A percentile compares a stretch with the other conserved stretches of the same genome.
Evolutionary conservation across 1,140 invertebrate species (phyloP).

Genomic region (Lepidurus apus): DNA sequence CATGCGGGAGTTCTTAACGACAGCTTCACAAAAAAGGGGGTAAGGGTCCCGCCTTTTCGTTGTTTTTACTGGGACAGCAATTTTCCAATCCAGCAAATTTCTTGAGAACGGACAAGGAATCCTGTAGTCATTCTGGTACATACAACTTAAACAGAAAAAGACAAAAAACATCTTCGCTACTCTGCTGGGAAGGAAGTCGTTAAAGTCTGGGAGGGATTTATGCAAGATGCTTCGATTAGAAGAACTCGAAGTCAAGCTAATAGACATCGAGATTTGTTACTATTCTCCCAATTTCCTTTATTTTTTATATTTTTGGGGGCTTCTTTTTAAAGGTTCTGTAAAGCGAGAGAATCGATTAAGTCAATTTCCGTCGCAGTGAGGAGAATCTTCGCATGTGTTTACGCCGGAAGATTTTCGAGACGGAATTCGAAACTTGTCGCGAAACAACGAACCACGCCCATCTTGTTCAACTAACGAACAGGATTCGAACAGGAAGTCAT

Average conservation of each 20-base stretch:
- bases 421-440: background rate
- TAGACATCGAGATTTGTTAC: background rate
- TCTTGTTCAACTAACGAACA: constrained; percentile 1
- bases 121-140: background rate
- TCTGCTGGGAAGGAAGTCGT: background rate
- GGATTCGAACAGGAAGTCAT: constrained; percentile 13
- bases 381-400: background rate
- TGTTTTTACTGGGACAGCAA: background rate
- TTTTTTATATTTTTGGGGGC: background rate
- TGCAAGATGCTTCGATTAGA: background rate
- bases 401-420: background rate
- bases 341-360: background rate
- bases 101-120: constrained; percentile 10
- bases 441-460: background rate
- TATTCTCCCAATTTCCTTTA: background rate
- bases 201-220: background rate
- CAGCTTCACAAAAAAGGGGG: background rate
- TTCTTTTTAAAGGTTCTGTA: background rate
- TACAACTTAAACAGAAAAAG: background rate
- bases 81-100: constrained; percentile 20
- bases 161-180: background rate
- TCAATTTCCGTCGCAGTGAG: background rate
- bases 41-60: constrained; percentile 8
- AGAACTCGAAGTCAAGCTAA: background rate
- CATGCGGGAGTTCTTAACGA: background rate